These are phyloP conservation scores for Tetranychus truncatus DNA, from an alignment of 2,888 invertebrate species.

Conservation along the genomic window DNA sequence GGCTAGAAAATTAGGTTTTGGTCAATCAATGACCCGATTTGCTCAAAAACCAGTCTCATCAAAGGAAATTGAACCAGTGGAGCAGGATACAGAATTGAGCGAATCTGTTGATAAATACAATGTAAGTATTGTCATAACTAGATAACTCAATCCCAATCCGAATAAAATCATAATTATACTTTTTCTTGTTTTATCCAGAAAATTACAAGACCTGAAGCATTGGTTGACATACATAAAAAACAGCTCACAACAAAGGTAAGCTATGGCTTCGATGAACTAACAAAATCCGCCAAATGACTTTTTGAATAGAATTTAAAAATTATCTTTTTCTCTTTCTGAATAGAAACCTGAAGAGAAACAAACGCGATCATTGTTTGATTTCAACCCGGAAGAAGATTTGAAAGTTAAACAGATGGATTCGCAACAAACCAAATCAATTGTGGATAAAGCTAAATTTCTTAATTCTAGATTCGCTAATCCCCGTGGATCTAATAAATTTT, in stretches of 20 bases:
- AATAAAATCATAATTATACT: background rate
- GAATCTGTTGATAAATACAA: background rate
- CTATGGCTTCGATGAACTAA: background rate
- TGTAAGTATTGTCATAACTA: background rate
- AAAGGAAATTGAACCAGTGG: background rate
- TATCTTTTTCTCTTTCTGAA: background rate
- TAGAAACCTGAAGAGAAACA: background rate
- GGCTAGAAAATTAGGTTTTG: slow-evolving; percentile 1
- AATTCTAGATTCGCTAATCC: background rate
- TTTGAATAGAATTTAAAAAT: background rate
- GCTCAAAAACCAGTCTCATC: background rate
- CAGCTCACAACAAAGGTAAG: background rate
- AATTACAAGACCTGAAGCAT: background rate
- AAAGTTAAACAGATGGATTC: slow-evolving; percentile 1
- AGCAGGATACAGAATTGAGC: background rate
- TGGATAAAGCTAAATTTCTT: background rate
- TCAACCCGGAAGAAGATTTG: background rate
- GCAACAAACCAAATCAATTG: background rate
- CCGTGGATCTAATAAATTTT: background rate
- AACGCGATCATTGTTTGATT: slow-evolving; percentile 1
- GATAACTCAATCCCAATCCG: background rate
- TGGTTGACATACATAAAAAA: background rate
- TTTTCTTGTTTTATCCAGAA: background rate
- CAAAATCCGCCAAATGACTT: background rate
- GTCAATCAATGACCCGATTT: slow-evolving; percentile 3